Evolutionary conservation across 2,888 invertebrate species (phyloP).

Genomic region (Antheraea assamensis): DNA sequence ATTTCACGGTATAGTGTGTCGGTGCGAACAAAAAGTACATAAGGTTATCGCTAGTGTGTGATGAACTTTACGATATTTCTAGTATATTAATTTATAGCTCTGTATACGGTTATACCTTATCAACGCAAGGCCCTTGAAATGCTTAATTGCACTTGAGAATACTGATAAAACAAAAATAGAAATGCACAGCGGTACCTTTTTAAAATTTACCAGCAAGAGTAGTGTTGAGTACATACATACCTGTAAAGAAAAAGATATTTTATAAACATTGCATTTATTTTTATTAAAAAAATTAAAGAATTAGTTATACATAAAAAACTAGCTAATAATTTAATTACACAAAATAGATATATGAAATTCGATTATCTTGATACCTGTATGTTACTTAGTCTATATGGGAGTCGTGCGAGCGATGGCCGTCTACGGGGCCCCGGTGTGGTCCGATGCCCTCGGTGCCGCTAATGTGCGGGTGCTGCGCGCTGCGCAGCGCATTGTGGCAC

Average conservation of each 20-base stretch:
- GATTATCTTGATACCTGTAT: not conserved
- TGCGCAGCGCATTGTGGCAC: too few relatives aligned
- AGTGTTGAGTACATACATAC: constrained; percentile 34
- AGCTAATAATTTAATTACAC: not conserved
- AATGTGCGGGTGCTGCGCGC: too few relatives aligned
- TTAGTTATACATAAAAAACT: too few relatives aligned
- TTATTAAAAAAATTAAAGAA: too few relatives aligned
- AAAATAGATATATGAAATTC: not conserved
- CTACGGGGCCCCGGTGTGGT: too few relatives aligned
- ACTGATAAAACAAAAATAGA: constrained; percentile 1
- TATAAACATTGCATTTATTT: not conserved
- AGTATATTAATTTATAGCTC: constrained; percentile 38
- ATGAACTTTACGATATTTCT: constrained; percentile 36
- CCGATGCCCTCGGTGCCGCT: too few relatives aligned
- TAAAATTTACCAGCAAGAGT: not conserved
- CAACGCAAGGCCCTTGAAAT: constrained; percentile 30
- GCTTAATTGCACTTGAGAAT: constrained; percentile 11
- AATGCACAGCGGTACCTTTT: not conserved
- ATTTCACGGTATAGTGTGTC: not conserved
- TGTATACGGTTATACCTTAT: constrained; percentile 36
- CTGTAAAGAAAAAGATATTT: constrained; percentile 33
- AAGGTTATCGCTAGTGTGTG: constrained; percentile 38
- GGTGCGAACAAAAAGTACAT: constrained; percentile 10
- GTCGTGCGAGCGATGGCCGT: too few relatives aligned
- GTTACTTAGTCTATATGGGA: not conserved